These are phyloP conservation scores for Chloroceryle inda DNA, from an alignment of 2,797 vertebrate species.

Conservation along the genomic window DNA sequence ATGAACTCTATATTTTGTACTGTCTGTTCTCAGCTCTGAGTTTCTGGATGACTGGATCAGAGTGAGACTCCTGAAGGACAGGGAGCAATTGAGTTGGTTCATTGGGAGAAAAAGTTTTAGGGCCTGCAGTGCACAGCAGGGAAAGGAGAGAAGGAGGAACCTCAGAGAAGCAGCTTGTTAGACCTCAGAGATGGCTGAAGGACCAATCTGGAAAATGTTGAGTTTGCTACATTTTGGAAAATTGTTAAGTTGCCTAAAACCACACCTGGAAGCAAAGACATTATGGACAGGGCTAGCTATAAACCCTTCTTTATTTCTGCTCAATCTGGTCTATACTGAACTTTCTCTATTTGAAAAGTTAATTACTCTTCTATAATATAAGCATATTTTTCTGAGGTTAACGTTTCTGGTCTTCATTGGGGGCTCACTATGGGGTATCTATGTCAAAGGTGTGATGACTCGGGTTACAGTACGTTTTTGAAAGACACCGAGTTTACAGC, in stretches of 20 bases:
- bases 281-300: not conserved
- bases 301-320: not conserved
- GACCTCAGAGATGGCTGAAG: not conserved
- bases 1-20: not conserved
- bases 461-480: not conserved
- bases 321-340: not conserved
- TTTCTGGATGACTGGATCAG: not conserved
- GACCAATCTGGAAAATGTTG: not conserved
- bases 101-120: not conserved
- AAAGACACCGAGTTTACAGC: not conserved
- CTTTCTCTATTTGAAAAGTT: not conserved
- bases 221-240: not conserved
- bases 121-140: not conserved
- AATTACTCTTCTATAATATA: not conserved
- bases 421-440: not conserved
- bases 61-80: not conserved
- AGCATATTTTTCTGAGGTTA: not conserved
- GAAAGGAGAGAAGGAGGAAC: not conserved
- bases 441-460: not conserved
- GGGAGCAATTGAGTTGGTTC: not conserved
- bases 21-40: not conserved
- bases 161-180: not conserved
- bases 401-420: not conserved
- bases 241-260: not conserved
- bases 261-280: not conserved